Base-by-base conservation (phyloP, 2,113 vertebrate species). In the Sapajus apella region DNA sequence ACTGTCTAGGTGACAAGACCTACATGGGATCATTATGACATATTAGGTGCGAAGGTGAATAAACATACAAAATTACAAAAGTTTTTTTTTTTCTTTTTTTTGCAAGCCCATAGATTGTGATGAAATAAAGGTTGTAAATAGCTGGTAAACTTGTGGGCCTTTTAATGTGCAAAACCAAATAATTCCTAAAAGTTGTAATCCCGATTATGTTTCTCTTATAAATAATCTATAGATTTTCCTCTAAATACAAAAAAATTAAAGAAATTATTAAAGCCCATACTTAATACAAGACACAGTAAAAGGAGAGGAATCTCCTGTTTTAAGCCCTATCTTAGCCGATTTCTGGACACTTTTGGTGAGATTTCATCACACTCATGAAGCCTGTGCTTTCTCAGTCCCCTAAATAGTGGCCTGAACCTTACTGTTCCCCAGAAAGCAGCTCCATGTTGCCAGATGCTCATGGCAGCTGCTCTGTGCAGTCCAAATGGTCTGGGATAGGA, bases 401-500 rank as follows among this genome's bases (percentile, higher is more conserved):
- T 82, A 80, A 93, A 97, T 58, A 97, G 17, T 18, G 4, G 2
- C 66, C 2, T 0, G 47, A 81, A 97, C 95, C 97, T 94, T 97
- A 16, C 58, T 76, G 77, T 94, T 96, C 64, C 7, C 87, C 88
- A 85, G 96, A 76, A 89, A 90, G 98, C 98, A 56, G 58, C 68
- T 70, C 40, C 47, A 2, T 2, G 3, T 2, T 35, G 25, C 73
- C 70, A 27, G 32, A 50, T 1, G 35, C 83, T 98, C 96, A 99
- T 1, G 99, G 98, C 1, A 99, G 98, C 98, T 99, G 99, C 98
- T 99, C 99, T 0, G 98, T 98, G 87, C 99, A 99, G 96, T 99
- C 99, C 95, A 99, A 98, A 97, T 99, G 99, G 97, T 99, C 99
- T 2, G 99, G 99, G 97, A 99, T 99, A 45, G 99, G 99, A 96